Evolutionary conservation across 2,888 invertebrate species (phyloP).

Genomic region (Torymus texanus): DNA sequence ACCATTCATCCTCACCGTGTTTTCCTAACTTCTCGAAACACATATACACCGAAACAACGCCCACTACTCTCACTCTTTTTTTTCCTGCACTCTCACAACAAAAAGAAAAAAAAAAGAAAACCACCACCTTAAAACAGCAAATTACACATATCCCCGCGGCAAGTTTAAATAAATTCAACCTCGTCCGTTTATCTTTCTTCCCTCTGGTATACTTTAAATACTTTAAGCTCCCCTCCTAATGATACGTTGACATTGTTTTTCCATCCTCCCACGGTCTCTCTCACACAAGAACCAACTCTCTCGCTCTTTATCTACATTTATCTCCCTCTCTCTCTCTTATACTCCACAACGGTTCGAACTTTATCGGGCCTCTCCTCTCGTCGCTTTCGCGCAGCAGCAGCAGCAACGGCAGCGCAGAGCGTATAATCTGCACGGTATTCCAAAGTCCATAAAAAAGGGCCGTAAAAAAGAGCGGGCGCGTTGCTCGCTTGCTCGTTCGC

Average conservation of each 20-base stretch:
- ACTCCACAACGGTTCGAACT: constrained; percentile 16
- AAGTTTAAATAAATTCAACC: constrained; percentile 10
- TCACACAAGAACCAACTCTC: neutral
- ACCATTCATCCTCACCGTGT: too few relatives aligned
- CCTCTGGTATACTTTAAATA: constrained; percentile 6
- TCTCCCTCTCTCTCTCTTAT: constrained; percentile 1
- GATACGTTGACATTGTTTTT: neutral
- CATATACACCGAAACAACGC: too few relatives aligned
- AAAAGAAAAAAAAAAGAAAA: too few relatives aligned
- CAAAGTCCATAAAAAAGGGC: constrained; percentile 26
- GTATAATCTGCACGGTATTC: constrained; percentile 13
- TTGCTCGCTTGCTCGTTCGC: neutral
- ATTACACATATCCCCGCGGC: neutral
- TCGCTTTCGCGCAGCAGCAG: too few relatives aligned
- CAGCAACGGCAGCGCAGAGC: neutral
- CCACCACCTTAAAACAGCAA: neutral
- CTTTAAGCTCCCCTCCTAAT: neutral
- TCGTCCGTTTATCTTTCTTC: neutral
- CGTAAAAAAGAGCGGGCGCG: constrained; percentile 13
- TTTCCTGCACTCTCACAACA: too few relatives aligned
- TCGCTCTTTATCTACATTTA: constrained; percentile 14
- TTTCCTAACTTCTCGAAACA: too few relatives aligned
- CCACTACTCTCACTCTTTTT: too few relatives aligned
- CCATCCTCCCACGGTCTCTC: neutral
- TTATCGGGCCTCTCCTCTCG: constrained; percentile 17